phyloP scores from a whole-genome alignment of 2,797 vertebrate genomes.

The Valencia hispanica region DNA sequence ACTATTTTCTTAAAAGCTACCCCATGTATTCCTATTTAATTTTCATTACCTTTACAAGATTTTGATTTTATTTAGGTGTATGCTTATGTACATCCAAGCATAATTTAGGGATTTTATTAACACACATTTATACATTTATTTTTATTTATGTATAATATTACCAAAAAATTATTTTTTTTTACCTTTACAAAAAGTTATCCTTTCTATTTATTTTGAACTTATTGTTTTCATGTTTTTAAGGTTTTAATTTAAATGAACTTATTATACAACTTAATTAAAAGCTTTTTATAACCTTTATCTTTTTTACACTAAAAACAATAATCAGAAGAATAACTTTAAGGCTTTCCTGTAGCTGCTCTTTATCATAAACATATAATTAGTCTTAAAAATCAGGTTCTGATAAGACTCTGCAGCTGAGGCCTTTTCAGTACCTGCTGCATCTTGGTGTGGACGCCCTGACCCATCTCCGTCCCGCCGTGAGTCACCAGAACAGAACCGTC shows the following conservation, averaged over 20 bases:
- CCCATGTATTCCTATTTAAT: neutral
- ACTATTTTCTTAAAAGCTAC: neutral
- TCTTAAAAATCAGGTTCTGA: neutral
- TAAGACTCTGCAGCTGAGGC: neutral
- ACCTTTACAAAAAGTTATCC: neutral
- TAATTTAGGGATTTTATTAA: neutral
- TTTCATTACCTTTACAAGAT: neutral
- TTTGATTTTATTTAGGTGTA: neutral
- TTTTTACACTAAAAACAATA: neutral
- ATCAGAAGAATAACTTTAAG: neutral
- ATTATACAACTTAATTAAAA: neutral
- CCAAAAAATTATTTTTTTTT: neutral
- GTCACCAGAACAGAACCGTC: constrained; percentile 87
- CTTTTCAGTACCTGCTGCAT: constrained; percentile 82
- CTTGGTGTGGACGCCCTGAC: constrained; percentile 89
- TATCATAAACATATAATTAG: neutral
- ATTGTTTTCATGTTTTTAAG: no score
- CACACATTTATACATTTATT: neutral
- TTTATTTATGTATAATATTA: neutral
- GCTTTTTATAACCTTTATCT: neutral
- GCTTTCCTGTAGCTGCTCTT: no score
- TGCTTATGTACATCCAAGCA: neutral
- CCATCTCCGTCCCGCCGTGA: constrained; percentile 86
- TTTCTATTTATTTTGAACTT: no score
- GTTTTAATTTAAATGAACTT: no score